Evolutionary conservation across 2,888 invertebrate genomes (phyloP).

Genomic region (Crocallis elinguaria): DNA sequence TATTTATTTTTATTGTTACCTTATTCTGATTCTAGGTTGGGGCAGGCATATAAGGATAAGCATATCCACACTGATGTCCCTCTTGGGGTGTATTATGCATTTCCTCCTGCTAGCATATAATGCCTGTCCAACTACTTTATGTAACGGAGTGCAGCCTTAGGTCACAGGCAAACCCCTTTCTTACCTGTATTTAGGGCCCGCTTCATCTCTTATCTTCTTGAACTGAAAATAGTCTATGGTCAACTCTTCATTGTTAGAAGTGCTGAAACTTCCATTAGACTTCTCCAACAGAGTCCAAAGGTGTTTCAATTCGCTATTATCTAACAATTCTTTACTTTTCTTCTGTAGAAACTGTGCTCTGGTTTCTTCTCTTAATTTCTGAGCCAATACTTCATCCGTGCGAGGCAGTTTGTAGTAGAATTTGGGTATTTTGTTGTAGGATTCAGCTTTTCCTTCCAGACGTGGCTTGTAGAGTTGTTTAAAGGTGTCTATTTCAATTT

Average conservation of each 20-base stretch:
- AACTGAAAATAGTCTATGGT: conserved; percentile 94
- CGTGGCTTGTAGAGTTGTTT: conserved; percentile 82
- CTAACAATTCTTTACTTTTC: conserved; percentile 92
- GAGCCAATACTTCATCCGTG: conserved; percentile 90
- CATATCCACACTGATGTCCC: too few species aligned
- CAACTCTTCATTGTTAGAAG: conserved; percentile 88
- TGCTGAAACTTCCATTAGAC: conserved; percentile 90
- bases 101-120: too few species aligned
- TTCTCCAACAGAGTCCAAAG: conserved; percentile 94
- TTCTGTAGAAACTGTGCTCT: conserved; percentile 94
- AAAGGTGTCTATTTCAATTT: conserved; percentile 83
- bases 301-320: conserved; percentile 94
- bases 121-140: too few species aligned
- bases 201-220: conserved; percentile 89
- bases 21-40: too few species aligned
- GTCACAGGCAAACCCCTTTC: too few species aligned
- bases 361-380: conserved; percentile 94
- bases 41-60: too few species aligned
- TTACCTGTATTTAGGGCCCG: conserved; percentile 90
- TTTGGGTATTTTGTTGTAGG: conserved; percentile 88
- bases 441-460: conserved; percentile 73
- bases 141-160: too few species aligned
- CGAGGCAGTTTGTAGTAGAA: conserved; percentile 91
- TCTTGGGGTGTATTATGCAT: too few species aligned
- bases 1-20: too few species aligned